A percentile compares a stretch with the other conserved stretches of the same genome.
These are phyloP conservation scores for Beaufortia kweichowensis DNA, from an alignment of 2,113 vertebrate species.

Conservation along the genomic window DNA sequence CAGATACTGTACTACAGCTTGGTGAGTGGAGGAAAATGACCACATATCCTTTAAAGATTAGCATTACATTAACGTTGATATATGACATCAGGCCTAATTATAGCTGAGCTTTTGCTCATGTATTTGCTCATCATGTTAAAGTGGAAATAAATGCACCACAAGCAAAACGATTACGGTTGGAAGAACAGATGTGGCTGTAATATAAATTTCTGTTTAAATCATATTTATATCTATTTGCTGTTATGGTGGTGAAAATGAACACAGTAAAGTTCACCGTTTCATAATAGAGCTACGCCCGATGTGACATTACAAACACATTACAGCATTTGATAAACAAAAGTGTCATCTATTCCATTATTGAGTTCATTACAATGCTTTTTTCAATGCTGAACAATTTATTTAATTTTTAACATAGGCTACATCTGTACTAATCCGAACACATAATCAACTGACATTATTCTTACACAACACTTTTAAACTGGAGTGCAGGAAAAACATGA, in stretches of 20 bases:
- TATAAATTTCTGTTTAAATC: neutral
- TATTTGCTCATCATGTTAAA: neutral
- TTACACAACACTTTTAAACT: no score
- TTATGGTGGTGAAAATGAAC: neutral
- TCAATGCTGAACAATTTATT: no score
- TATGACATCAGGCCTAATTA: neutral
- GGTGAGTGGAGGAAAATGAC: neutral
- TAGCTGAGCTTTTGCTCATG: neutral
- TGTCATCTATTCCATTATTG: conserved; percentile 24
- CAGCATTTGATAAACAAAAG: conserved; percentile 10
- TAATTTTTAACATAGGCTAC: no score
- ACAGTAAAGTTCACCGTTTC: neutral
- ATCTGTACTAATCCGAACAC: no score
- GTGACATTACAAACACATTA: neutral
- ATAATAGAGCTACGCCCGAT: neutral
- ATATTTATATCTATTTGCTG: neutral
- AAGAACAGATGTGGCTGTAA: conserved; percentile 4
- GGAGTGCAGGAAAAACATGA: no score
- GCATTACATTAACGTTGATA: neutral
- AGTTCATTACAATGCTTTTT: conserved; percentile 9
- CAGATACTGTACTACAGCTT: neutral
- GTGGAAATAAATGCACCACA: no score
- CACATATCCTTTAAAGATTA: neutral
- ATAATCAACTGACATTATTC: no score
- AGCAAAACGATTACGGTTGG: neutral